Evolutionary conservation across 1,140 invertebrate genomes (phyloP).

Genomic region (Tetramorium alpestre): DNA sequence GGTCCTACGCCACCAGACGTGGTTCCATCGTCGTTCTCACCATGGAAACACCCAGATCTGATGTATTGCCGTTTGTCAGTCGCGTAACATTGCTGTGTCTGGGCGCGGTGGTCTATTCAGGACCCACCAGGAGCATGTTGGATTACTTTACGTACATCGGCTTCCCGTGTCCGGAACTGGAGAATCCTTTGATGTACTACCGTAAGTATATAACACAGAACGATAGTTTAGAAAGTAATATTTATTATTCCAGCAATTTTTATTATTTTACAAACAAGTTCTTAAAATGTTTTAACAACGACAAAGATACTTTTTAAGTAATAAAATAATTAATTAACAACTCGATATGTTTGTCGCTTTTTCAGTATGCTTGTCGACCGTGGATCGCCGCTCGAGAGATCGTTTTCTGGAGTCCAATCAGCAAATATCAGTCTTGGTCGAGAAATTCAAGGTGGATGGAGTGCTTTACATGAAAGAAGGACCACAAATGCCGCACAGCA

Average conservation of each 20-base stretch:
- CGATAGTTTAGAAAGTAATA: slow-evolving; percentile 5
- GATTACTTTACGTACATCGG: slow-evolving; percentile 97
- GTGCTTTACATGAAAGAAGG: slow-evolving; percentile 88
- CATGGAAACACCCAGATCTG: slow-evolving; percentile 96
- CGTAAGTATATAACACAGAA: slow-evolving; percentile 87
- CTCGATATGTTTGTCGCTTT: slow-evolving; percentile 44
- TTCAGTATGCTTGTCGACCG: slow-evolving; percentile 95
- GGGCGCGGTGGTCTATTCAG: slow-evolving; percentile 96
- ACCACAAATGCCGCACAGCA: slow-evolving; percentile 83
- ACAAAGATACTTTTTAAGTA: not conserved
- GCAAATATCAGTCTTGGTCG: slow-evolving; percentile 95
- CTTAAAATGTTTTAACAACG: not conserved
- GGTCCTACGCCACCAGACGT: slow-evolving; percentile 96
- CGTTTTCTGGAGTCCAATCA: slow-evolving; percentile 96
- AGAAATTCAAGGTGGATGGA: slow-evolving; percentile 95
- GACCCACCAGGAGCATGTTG: slow-evolving; percentile 94
- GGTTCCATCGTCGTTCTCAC: slow-evolving; percentile 95
- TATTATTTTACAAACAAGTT: not conserved
- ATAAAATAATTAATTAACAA: not conserved
- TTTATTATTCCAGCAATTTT: not conserved
- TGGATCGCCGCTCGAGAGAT: slow-evolving; percentile 94
- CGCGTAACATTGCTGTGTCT: slow-evolving; percentile 92
- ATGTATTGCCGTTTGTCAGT: slow-evolving; percentile 96
- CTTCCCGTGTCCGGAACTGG: slow-evolving; percentile 96
- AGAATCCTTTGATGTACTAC: slow-evolving; percentile 98